Conservation (phyloP, 2,113 vertebrate genomes). For the Engystomops pustulosus region DNA sequence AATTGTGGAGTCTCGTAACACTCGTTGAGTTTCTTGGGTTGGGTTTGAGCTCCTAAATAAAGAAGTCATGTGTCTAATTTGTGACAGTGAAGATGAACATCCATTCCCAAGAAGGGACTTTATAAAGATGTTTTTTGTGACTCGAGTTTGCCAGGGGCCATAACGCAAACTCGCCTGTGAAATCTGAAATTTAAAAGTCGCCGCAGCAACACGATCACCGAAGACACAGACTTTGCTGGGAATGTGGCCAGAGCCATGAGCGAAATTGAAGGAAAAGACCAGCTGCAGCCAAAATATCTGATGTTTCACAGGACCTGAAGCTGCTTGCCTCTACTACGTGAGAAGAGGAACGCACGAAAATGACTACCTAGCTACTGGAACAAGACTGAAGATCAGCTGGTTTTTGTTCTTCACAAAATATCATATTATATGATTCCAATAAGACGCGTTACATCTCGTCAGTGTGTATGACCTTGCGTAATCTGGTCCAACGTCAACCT, state of each 20-base stretch:
- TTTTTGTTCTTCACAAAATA: not conserved
- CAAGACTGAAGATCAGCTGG: not conserved
- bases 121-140: not conserved
- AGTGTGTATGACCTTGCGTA: not conserved
- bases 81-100: not conserved
- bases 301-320: not conserved
- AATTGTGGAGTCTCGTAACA: too few relatives aligned
- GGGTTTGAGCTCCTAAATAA: too few relatives aligned
- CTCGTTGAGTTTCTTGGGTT: too few relatives aligned
- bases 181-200: not conserved
- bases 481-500: not conserved
- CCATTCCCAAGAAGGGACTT: not conserved
- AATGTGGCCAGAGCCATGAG: constrained; percentile 18
- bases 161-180: not conserved
- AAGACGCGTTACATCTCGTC: not conserved
- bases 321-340: constrained; percentile 12
- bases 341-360: not conserved
- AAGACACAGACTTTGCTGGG: constrained; percentile 10
- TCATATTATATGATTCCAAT: not conserved
- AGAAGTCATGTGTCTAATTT: too few relatives aligned
- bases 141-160: not conserved
- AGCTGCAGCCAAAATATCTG: constrained; percentile 15
- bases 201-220: not conserved
- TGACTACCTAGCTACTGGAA: not conserved
- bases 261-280: not conserved